Base-by-base conservation (phyloP, 2,888 invertebrate species). In the Drosophila borealis region DNA sequence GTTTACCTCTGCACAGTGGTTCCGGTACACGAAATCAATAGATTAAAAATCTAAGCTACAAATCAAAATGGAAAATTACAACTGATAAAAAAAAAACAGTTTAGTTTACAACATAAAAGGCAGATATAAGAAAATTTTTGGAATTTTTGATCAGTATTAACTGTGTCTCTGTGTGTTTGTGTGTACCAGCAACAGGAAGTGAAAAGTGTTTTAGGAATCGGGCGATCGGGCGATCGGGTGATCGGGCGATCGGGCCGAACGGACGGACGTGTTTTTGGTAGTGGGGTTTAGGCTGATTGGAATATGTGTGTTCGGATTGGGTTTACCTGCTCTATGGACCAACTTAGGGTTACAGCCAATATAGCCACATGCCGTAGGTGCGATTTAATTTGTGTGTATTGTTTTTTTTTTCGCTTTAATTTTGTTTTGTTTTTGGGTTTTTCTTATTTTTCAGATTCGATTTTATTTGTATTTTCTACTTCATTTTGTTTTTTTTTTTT, bases 321-420 rank as follows among this genome's bases (percentile, higher is more conserved):
- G 63, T 70, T 74, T 69, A 78, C 68, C 78, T 75, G 67, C 42
- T 59, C 37, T 60, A 56, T 34, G 13, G 42, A 59, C 49, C 62
- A 69, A 74, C 62, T 74, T 53, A 9, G 34, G 54, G 42, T 66
- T 53, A 77, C 75, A 75, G 72, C 85, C 80, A 85, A 85, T 85
- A 51, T 80, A 66, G 75, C 75, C 81, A 86, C 84, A 78, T 76
- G 79, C 79, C 85, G 79, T 71, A 57, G 67, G 77, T 86, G 83
- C 78, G 54, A 54, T 71, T 53, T 33, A 3, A 39, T 25, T 39
- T 39, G 9, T 19, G n/a, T 44, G 53, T 64, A 39, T 57, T 63
- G 49, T 10, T 66, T 62, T 45, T 39, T 44, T 48, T 34, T n/a
- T 17, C 39, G 29, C 42, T 37, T 11, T 25, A 13, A 44, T 65